Conservation (phyloP, 2,113 vertebrate genomes). For the Blennius ocellaris region DNA sequence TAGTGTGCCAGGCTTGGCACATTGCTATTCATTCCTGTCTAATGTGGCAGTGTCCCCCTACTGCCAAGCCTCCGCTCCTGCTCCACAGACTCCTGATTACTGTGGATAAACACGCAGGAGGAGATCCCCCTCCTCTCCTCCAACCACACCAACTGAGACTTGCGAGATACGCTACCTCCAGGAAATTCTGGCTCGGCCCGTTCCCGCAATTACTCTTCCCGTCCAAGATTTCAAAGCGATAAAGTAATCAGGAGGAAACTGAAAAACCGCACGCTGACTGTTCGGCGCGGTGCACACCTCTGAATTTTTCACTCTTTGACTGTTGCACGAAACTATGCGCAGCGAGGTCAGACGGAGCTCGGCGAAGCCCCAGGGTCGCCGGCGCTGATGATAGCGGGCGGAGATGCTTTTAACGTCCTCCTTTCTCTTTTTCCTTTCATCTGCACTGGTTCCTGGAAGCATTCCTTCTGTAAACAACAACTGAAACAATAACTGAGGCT, state of each 20-base stretch:
- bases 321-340: conserved; percentile 19
- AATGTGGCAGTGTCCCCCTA: conserved; percentile 72
- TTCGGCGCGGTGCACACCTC: conserved; percentile 24
- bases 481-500: conserved; percentile 59
- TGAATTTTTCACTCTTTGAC: conserved; percentile 41
- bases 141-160: conserved; percentile 76
- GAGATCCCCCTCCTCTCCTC: conserved; percentile 64
- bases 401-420: conserved; percentile 57
- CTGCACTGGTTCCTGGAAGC: conserved; percentile 69
- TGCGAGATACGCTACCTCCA: conserved; percentile 75
- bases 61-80: conserved; percentile 75
- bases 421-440: conserved; percentile 63
- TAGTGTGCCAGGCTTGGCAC: conserved; percentile 76
- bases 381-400: conserved; percentile 40
- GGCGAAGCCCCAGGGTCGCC: conserved; percentile 46
- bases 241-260: conserved; percentile 67
- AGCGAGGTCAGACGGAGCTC: conserved; percentile 17
- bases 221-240: conserved; percentile 73
- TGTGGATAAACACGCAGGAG: conserved; percentile 81
- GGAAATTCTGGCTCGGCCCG: conserved; percentile 72
- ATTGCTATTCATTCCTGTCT: conserved; percentile 78
- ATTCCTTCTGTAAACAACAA: conserved; percentile 69
- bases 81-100: conserved; percentile 81
- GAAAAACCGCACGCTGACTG: conserved; percentile 50
- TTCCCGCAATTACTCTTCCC: conserved; percentile 52